These are phyloP conservation scores for Dynastes grantii DNA, from an alignment of 2,888 invertebrate species.

Conservation along the genomic window DNA sequence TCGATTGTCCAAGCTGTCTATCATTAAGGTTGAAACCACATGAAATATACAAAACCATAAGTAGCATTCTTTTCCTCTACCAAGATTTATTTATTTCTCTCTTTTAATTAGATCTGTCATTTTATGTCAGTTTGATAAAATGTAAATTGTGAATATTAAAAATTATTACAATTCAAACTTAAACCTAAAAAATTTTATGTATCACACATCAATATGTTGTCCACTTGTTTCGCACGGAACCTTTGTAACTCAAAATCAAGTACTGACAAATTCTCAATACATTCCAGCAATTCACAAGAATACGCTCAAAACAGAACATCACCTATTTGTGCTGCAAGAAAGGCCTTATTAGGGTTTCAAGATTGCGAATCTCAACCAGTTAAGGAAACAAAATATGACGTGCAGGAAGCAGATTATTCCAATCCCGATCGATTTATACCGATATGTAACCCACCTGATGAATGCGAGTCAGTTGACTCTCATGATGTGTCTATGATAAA, in stretches of 20 bases:
- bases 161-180: neutral
- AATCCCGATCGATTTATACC: neutral
- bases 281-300: neutral
- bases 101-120: neutral
- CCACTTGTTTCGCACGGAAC: constrained; percentile 13
- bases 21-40: no score
- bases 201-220: constrained; percentile 7
- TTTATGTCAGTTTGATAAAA: constrained; percentile 12
- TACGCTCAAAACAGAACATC: neutral
- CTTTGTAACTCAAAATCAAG: constrained; percentile 11
- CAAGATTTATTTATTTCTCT: no score
- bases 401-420: neutral
- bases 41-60: no score
- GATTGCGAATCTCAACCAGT: constrained; percentile 30
- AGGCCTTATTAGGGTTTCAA: neutral
- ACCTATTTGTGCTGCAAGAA: constrained; percentile 5
- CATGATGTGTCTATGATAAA: constrained; percentile 32
- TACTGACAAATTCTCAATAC: constrained; percentile 1
- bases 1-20: no score
- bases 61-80: no score
- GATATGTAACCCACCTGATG: neutral
- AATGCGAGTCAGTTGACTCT: constrained; percentile 34
- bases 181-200: neutral
- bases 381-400: constrained; percentile 10
- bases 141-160: neutral